Conservation (phyloP, 2,888 invertebrate genomes). For the Chrysotoxum bicinctum region DNA sequence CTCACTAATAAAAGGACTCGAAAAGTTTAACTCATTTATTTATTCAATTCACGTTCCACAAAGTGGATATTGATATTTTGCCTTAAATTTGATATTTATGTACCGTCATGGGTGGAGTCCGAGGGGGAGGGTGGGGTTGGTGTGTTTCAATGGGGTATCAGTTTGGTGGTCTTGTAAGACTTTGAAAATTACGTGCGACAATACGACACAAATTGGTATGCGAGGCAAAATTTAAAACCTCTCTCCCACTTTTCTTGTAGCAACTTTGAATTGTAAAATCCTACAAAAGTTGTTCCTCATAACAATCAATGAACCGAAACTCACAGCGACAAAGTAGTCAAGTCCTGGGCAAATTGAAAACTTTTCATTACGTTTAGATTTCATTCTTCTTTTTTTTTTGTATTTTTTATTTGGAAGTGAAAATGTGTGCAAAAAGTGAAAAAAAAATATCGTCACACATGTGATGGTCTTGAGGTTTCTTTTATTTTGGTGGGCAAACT, state of each 20-base stretch:
- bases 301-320: conserved; percentile 68
- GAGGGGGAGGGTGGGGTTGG: background rate
- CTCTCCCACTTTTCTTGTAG: background rate
- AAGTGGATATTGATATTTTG: conserved; percentile 82
- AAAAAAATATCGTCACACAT: conserved; percentile 60
- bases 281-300: conserved; percentile 45
- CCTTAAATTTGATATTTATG: conserved; percentile 82
- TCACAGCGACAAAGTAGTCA: conserved; percentile 66
- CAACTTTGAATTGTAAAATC: conserved; percentile 46
- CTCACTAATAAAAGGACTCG: background rate
- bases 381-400: background rate
- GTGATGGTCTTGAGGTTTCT: conserved; percentile 38
- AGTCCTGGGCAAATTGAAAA: conserved; percentile 68
- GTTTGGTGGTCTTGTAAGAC: background rate
- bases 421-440: conserved; percentile 28
- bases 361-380: conserved; percentile 62
- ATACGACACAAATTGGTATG: conserved; percentile 68
- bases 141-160: background rate
- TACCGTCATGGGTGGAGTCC: conserved; percentile 73
- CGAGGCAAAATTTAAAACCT: conserved; percentile 31
- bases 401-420: background rate
- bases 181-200: conserved; percentile 66
- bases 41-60: conserved; percentile 80
- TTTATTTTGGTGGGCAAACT: conserved; percentile 34
- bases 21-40: conserved; percentile 45